Conservation (phyloP, 2,113 vertebrate species). For the Gila orcuttii region DNA sequence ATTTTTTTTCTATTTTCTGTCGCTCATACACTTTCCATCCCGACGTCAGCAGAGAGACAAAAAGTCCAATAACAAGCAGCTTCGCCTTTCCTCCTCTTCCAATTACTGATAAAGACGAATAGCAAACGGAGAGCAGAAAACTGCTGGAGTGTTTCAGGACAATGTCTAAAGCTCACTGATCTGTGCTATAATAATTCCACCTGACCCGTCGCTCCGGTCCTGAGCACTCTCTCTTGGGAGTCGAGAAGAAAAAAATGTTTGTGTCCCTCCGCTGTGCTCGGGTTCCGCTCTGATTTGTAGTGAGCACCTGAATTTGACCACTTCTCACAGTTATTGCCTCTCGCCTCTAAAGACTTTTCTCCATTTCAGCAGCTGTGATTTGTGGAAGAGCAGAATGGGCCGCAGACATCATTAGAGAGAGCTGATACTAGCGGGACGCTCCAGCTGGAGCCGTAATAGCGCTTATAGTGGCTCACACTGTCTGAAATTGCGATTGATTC, state of each 20-base stretch:
- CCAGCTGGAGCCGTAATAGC: constrained; percentile 11
- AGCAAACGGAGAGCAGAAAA: background rate
- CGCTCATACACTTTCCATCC: background rate
- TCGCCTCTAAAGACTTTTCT: constrained; percentile 35
- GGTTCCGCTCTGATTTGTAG: constrained; percentile 4
- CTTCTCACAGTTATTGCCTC: constrained; percentile 36
- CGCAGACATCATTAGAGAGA: constrained; percentile 11
- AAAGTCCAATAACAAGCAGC: constrained; percentile 7
- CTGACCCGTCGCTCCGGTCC: background rate
- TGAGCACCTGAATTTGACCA: constrained; percentile 29
- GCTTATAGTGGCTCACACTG: background rate
- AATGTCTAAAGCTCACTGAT: constrained; percentile 13
- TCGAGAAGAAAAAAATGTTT: background rate
- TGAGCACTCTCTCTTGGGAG: background rate
- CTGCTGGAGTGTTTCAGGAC: constrained; percentile 26
- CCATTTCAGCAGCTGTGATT: constrained; percentile 38
- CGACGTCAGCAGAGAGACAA: background rate
- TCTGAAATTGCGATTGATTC: constrained; percentile 36
- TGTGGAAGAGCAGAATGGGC: constrained; percentile 35
- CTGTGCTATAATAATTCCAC: constrained; percentile 20
- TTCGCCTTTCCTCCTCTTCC: background rate
- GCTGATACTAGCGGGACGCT: constrained; percentile 1
- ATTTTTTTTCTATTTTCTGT: constrained; percentile 18
- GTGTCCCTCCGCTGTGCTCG: background rate
- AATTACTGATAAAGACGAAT: constrained; percentile 34